These are phyloP conservation scores for Nineta flava DNA, from an alignment of 2,888 invertebrate genomes.

Conservation along the genomic window DNA sequence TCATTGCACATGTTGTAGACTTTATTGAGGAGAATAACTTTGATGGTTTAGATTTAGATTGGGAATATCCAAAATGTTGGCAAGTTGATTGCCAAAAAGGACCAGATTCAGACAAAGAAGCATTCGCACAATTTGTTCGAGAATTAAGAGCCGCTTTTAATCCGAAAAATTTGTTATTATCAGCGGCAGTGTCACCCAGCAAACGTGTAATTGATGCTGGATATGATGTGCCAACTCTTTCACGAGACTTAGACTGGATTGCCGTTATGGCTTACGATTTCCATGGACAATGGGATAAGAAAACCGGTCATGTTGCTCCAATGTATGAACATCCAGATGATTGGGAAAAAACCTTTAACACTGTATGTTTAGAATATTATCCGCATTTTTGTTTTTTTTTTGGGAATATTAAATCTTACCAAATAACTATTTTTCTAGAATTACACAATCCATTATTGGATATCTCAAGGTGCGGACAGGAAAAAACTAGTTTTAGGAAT, in stretches of 20 bases:
- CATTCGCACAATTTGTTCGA: constrained; percentile 56
- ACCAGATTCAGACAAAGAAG: constrained; percentile 61
- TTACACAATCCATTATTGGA: constrained; percentile 78
- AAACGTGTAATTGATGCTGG: constrained; percentile 71
- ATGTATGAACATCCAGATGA: constrained; percentile 65
- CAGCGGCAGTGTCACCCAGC: constrained; percentile 74
- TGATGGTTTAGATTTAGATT: constrained; percentile 83
- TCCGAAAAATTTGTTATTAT: constrained; percentile 54
- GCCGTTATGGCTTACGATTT: constrained; percentile 85
- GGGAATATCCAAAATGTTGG: constrained; percentile 92
- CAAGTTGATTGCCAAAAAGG: constrained; percentile 77
- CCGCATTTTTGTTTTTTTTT: too few relatives aligned
- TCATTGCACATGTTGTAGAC: constrained; percentile 56
- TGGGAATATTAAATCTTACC: background rate
- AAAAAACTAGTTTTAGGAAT: constrained; percentile 72
- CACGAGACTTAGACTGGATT: constrained; percentile 72
- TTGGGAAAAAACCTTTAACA: constrained; percentile 60
- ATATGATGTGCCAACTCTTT: constrained; percentile 64
- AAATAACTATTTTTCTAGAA: constrained; percentile 36
- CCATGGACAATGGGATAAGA: constrained; percentile 84
- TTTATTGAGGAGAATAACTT: constrained; percentile 69
- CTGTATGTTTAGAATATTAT: constrained; percentile 30
- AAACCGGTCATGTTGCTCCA: constrained; percentile 79
- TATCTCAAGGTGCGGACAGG: constrained; percentile 59
- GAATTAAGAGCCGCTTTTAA: constrained; percentile 58